Evolutionary conservation across 2,113 vertebrate species (phyloP).

Genomic region (Eolophus roseicapilla): DNA sequence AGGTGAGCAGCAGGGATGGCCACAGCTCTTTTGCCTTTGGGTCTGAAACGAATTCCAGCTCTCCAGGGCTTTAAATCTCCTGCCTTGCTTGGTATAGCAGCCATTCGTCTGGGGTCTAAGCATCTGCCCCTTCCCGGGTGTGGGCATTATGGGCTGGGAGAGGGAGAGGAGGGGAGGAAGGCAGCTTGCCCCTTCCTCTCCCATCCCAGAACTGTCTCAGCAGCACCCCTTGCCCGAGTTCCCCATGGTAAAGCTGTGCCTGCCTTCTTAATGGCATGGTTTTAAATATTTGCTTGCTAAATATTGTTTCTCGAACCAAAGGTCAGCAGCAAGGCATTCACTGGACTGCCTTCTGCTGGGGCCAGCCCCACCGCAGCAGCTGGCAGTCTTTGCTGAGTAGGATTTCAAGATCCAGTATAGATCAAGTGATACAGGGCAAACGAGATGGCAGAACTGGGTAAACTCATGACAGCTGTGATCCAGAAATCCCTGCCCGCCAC

Average conservation of each 20-base stretch:
- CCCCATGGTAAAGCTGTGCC: background rate
- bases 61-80: background rate
- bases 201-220: background rate
- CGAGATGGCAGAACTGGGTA: rapidly evolving
- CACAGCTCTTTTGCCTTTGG: background rate
- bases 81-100: background rate
- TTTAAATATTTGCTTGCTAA: constrained; percentile 48
- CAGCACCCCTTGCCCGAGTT: background rate
- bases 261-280: background rate
- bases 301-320: background rate
- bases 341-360: background rate
- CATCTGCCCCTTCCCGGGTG: background rate
- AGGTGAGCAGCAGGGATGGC: background rate
- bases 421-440: background rate
- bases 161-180: background rate
- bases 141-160: background rate
- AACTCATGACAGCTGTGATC: background rate
- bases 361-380: background rate
- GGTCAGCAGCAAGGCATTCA: background rate
- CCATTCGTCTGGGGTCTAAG: rapidly evolving
- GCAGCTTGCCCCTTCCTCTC: background rate
- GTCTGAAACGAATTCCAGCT: background rate
- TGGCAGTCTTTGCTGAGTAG: background rate
- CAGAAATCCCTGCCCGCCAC: background rate
- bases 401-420: background rate